A percentile compares a stretch with the other conserved stretches of the same genome.
phyloP scores from a whole-genome alignment of 2,797 vertebrate genomes.

The Dicrostonyx torquatus region DNA sequence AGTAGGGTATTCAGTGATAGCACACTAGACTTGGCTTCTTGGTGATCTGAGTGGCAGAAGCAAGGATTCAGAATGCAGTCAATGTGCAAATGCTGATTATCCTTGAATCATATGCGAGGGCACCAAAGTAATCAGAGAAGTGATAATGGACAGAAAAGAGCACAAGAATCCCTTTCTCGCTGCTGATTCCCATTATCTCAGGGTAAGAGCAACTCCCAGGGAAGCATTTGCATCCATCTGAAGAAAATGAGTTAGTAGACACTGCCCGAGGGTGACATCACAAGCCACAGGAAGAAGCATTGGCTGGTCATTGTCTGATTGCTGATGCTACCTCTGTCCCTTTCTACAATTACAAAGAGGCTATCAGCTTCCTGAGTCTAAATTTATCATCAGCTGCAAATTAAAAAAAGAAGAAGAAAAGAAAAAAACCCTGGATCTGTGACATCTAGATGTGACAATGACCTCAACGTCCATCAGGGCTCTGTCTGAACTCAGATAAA shows the following conservation, averaged over 20 bases:
- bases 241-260: conserved; percentile 65
- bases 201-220: conserved; percentile 68
- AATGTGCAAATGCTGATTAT: conserved; percentile 70
- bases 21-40: not conserved
- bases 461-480: not conserved
- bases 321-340: conserved; percentile 12
- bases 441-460: not conserved
- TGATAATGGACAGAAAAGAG: conserved; percentile 69
- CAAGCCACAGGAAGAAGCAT: conserved; percentile 38
- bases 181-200: conserved; percentile 66
- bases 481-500: not conserved
- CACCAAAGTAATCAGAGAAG: conserved; percentile 75
- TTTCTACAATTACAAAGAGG: not conserved
- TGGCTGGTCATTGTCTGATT: conserved; percentile 62
- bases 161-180: conserved; percentile 46
- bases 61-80: conserved; percentile 60
- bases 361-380: not conserved
- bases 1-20: not conserved
- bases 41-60: conserved; percentile 2
- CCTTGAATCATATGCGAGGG: conserved; percentile 66
- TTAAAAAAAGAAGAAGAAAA: not conserved
- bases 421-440: conserved; percentile 9
- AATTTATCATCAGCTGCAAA: not conserved
- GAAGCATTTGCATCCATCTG: conserved; percentile 67
- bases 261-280: conserved; percentile 47